Evolutionary conservation across 1,140 invertebrate genomes (phyloP).

Genomic region (Drosophila quadrilineata): DNA sequence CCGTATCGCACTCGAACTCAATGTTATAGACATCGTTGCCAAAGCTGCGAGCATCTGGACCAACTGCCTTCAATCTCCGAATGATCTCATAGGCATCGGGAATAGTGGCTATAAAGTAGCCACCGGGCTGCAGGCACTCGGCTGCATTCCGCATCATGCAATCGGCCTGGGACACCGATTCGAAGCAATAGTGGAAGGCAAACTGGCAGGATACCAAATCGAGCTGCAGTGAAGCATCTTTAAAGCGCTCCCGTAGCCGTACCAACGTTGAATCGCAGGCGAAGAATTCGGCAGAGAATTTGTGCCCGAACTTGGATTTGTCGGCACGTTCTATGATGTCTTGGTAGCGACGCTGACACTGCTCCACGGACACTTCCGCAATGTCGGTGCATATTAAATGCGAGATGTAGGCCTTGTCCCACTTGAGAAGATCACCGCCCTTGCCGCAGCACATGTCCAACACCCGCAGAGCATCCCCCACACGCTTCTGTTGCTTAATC

Average conservation of each 20-base stretch:
- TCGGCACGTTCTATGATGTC: constrained; percentile 82
- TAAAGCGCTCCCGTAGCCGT: constrained; percentile 87
- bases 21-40: constrained; percentile 94
- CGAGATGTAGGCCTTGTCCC: constrained; percentile 91
- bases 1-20: constrained; percentile 88
- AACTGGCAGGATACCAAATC: constrained; percentile 98
- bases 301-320: constrained; percentile 75
- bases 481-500: constrained; percentile 84
- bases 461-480: constrained; percentile 84
- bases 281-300: constrained; percentile 95
- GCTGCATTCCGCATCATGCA: constrained; percentile 96
- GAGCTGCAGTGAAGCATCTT: constrained; percentile 88
- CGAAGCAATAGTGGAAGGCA: constrained; percentile 98
- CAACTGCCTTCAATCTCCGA: constrained; percentile 83
- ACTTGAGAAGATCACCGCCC: constrained; percentile 98
- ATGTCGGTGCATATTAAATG: constrained; percentile 98
- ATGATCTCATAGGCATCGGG: constrained; percentile 96
- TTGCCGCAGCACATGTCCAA: constrained; percentile 94
- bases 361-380: constrained; percentile 94
- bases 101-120: constrained; percentile 98
- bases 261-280: constrained; percentile 95
- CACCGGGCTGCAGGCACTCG: constrained; percentile 92
- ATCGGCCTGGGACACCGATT: constrained; percentile 94
- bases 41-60: constrained; percentile 85
- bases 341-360: constrained; percentile 88